Percentiles rank a stretch among this genome's conserved stretches.
phyloP scores from a whole-genome alignment of 1,140 invertebrate species.

The Trichogramma pretiosum region DNA sequence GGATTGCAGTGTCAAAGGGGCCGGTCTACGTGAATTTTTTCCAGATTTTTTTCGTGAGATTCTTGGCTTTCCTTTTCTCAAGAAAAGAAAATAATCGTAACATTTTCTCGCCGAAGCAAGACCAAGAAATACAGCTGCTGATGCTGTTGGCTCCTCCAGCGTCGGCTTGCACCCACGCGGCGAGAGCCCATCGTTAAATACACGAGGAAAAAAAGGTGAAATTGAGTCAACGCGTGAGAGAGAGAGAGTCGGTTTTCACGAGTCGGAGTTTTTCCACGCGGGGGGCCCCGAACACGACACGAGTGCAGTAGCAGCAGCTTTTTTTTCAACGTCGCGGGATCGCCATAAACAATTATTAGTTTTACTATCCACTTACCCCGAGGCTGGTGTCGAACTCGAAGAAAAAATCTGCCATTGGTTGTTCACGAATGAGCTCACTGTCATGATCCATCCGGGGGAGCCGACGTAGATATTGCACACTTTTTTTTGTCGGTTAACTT shows the following conservation, averaged over 20 bases:
- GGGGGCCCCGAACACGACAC: background rate
- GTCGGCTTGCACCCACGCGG: no score
- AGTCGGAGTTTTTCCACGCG: background rate
- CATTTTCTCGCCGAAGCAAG: background rate
- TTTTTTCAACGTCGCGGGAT: background rate
- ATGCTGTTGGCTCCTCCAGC: no score
- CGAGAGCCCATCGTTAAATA: background rate
- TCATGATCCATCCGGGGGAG: conserved; percentile 46
- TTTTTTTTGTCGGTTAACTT: no score
- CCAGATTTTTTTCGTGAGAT: background rate
- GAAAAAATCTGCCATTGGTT: conserved; percentile 75
- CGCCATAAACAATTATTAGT: background rate
- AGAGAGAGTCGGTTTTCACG: background rate
- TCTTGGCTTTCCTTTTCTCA: background rate
- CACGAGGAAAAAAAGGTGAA: background rate
- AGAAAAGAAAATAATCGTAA: background rate
- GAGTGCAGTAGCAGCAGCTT: background rate
- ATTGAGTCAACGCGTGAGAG: background rate
- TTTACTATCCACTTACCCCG: conserved; percentile 51
- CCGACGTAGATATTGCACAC: no score
- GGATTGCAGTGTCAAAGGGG: no score
- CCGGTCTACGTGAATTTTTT: no score
- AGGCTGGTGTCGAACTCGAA: conserved; percentile 67
- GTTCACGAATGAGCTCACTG: conserved; percentile 56
- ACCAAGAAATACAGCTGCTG: no score